These are phyloP conservation scores for Drosophila yakuba DNA, from an alignment of 1,140 invertebrate species.

Conservation along the genomic window DNA sequence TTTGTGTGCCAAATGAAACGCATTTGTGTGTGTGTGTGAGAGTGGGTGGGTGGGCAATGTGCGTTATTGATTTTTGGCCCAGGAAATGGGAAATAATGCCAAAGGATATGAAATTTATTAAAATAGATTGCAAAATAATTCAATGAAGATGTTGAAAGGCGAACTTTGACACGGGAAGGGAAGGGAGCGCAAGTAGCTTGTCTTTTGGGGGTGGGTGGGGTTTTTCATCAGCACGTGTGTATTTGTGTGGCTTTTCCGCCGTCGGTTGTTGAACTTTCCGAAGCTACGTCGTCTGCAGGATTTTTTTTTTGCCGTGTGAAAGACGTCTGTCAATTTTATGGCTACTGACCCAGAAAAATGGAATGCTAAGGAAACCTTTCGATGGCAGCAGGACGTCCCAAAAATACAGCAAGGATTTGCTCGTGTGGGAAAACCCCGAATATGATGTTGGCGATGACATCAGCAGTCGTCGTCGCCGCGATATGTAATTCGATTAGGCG, in stretches of 20 bases:
- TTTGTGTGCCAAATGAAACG: constrained; percentile 29
- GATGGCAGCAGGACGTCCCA: constrained; percentile 7
- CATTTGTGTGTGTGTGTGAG: constrained; percentile 8
- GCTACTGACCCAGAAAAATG: constrained; percentile 76
- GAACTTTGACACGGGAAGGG: constrained; percentile 1
- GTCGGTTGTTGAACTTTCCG: constrained; percentile 68
- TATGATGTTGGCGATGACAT: constrained; percentile 55
- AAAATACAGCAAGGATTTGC: constrained; percentile 1
- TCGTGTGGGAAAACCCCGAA: constrained; percentile 21
- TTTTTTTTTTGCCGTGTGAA: constrained; percentile 25
- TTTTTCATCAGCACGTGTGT: constrained; percentile 4
- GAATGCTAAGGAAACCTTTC: constrained; percentile 56
- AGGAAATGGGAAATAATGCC: constrained; percentile 63
- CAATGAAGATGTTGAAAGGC: constrained; percentile 59
- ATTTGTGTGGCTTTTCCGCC: constrained; percentile 19
- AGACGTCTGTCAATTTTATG: constrained; percentile 63
- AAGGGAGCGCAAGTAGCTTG: not conserved
- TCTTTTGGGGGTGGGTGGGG: not conserved
- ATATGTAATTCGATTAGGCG: constrained; percentile 74
- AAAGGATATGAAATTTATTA: constrained; percentile 73
- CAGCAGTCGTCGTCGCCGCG: constrained; percentile 48
- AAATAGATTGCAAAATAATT: constrained; percentile 80
- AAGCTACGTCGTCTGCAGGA: constrained; percentile 27
- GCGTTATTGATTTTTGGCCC: constrained; percentile 72
- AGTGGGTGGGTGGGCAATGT: constrained; percentile 43